A percentile compares a stretch with the other conserved stretches of the same genome.
Evolutionary conservation across 1,140 invertebrate genomes (phyloP).

Genomic region (Antheraea mylitta): DNA sequence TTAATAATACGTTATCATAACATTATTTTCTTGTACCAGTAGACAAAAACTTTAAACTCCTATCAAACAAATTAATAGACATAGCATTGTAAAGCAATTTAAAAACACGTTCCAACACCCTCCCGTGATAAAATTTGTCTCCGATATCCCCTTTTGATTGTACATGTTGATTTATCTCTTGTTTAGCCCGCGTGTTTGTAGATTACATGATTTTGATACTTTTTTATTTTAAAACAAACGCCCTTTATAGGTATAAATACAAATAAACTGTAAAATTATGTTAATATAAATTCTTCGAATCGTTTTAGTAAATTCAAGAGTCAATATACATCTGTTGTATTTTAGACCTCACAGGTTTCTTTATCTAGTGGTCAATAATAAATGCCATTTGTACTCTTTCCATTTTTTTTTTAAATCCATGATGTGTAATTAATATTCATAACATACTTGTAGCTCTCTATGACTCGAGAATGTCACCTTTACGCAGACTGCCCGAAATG

Average conservation of each 20-base stretch:
- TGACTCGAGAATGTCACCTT: too few relatives aligned
- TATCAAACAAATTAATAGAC: constrained; percentile 63
- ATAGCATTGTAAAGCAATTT: constrained; percentile 73
- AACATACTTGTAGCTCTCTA: too few relatives aligned
- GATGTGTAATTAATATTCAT: too few relatives aligned
- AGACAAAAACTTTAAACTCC: neutral
- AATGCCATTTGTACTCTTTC: too few relatives aligned
- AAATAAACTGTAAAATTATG: constrained; percentile 1
- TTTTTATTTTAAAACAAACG: constrained; percentile 13
- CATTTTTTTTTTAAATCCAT: too few relatives aligned
- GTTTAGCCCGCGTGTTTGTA: constrained; percentile 44
- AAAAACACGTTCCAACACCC: constrained; percentile 64
- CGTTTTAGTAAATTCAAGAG: neutral
- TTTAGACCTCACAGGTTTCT: too few relatives aligned
- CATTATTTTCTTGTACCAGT: neutral
- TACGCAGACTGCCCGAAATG: too few relatives aligned
- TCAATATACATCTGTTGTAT: too few relatives aligned
- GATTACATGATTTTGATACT: constrained; percentile 48
- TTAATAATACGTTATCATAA: neutral
- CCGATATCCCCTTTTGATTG: constrained; percentile 75
- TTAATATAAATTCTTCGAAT: neutral
- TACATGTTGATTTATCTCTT: constrained; percentile 73
- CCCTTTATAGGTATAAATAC: neutral
- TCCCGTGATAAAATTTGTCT: constrained; percentile 70
- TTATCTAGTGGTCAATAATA: too few relatives aligned